Evolutionary conservation across 1,140 invertebrate species (phyloP), one percentile per base, ranked within the genome.

Genomic region (Heliothis virescens): DNA sequence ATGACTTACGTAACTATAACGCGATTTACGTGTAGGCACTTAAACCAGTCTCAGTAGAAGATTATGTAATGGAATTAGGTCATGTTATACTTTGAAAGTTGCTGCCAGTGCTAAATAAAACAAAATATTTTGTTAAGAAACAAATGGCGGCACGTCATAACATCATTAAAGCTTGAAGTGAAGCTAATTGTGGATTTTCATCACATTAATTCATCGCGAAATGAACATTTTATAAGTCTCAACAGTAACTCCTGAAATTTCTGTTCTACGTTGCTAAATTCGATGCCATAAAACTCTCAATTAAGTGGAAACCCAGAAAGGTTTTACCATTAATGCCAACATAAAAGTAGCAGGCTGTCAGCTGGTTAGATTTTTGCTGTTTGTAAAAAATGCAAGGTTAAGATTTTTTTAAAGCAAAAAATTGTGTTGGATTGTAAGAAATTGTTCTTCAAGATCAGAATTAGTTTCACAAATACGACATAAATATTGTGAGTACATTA

Each of bases 281-380:
- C 21, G 15, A 15, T 9, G 21, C 21, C n/a, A 29, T 50, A 52
- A 76, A 76, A 62, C 41, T 21, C 41, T 41, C 60, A 76, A 53
- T 76, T 34, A 76, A 76, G 52, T 76, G 21, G 52, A 26, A 76
- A 76, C 12, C 26, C 29, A n/a, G 48, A 76, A 76, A 47, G 73
- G 62, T 76, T 75, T 75, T 63, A 52, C n/a, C 16, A 16, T 69
- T 29, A 21, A 41, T 62, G 65, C 59, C 47, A 34, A 55, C 72
- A 59, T 76, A 76, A 76, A 76, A 62, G 74, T 34, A 53, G 10
- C 34, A 26, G 12, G 11, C 59, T 65, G 65, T 76, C 74, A 65
- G 60, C 59, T 60, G 26, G 21, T 65, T 34, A 48, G 47, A 76
- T 76, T 76, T 34, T 75, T 63, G 18, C 52, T 52, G 73, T 63